These are phyloP conservation scores for Pseudolaguvia tuberculata DNA, from an alignment of 2,113 vertebrate genomes.

Conservation along the genomic window DNA sequence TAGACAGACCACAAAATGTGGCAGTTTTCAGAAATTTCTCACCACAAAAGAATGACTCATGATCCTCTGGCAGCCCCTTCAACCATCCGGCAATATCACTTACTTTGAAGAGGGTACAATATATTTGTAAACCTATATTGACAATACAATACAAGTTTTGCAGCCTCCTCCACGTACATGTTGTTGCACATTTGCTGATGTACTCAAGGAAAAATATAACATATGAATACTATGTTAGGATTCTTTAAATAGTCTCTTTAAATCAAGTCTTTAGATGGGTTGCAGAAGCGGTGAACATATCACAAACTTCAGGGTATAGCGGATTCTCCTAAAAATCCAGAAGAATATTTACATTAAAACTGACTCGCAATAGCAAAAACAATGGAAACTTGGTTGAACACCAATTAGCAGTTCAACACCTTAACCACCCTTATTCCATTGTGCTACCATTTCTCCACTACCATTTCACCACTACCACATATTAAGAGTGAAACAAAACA, in stretches of 20 bases:
- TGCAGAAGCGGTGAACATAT: no score
- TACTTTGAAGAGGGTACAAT: constrained; percentile 3
- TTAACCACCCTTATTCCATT: no score
- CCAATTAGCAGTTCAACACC: no score
- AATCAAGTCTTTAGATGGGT: no score
- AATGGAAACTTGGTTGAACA: neutral
- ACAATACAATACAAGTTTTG: neutral
- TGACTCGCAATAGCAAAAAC: no score
- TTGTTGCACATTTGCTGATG: neutral
- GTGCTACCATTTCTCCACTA: no score
- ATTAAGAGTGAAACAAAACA: neutral
- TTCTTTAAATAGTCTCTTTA: no score
- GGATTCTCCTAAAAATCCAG: no score
- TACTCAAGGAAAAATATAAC: neutral
- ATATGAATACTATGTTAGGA: neutral
- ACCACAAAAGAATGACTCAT: constrained; percentile 28
- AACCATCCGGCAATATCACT: constrained; percentile 5
- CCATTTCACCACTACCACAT: no score
- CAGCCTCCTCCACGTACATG: neutral
- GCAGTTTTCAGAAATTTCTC: constrained; percentile 9
- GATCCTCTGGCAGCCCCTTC: constrained; percentile 22
- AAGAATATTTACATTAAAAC: no score
- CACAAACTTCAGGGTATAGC: no score
- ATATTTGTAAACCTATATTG: constrained; percentile 2
- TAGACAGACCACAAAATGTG: neutral